Percentiles rank a stretch among this genome's conserved stretches.
Conservation (phyloP, 2,888 invertebrate genomes). For the Lagria hirta region DNA sequence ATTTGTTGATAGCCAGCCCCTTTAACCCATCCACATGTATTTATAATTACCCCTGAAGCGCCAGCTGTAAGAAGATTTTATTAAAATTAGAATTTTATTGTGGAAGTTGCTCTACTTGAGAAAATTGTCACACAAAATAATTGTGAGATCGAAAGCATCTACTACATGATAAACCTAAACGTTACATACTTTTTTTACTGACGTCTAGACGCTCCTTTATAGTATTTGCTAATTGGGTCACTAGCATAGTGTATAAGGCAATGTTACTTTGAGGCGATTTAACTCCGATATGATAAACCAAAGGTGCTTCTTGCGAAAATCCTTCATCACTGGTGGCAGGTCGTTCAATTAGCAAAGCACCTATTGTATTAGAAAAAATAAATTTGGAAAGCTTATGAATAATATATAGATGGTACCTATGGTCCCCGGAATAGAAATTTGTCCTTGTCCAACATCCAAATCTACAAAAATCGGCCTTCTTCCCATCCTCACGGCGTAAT, state of each 20-base stretch:
- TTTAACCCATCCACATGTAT: conserved; percentile 98
- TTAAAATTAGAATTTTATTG: conserved; percentile 16
- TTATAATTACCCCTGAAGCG: conserved; percentile 89
- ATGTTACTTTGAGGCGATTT: conserved; percentile 74
- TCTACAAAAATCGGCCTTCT: conserved; percentile 91
- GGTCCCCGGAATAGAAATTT: conserved; percentile 89
- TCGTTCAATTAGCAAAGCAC: conserved; percentile 86
- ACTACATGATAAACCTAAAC: no score
- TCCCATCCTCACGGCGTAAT: conserved; percentile 92
- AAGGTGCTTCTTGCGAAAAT: conserved; percentile 88
- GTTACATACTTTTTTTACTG: conserved; percentile 78
- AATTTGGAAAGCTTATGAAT: conserved; percentile 2
- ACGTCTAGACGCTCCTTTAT: conserved; percentile 81
- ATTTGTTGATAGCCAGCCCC: conserved; percentile 86
- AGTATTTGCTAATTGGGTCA: conserved; percentile 82
- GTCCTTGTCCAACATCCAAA: conserved; percentile 93
- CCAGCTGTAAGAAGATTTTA: conserved; percentile 60
- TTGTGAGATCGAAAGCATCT: no score
- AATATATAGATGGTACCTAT: conserved; percentile 60
- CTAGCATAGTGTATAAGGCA: conserved; percentile 80
- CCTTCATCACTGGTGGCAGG: conserved; percentile 95
- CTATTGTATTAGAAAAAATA: conserved; percentile 49
- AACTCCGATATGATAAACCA: conserved; percentile 94
- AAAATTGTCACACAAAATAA: no score
- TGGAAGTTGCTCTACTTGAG: no score